Conservation (phyloP, 1,140 invertebrate species). For the Trinorchestia longiramus region DNA sequence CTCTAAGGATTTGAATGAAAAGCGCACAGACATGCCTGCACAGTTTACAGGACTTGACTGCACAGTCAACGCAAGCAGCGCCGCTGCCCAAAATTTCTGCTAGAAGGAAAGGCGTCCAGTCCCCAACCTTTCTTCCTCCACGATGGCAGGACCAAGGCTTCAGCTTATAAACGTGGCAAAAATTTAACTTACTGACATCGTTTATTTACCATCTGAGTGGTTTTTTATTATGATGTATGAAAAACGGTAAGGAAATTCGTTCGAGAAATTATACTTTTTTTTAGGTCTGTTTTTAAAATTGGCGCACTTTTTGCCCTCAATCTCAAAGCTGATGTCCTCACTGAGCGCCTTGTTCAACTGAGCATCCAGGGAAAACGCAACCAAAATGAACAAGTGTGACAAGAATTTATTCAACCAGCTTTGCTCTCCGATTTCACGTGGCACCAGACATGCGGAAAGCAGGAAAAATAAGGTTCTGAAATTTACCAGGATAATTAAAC, state of each 20-base stretch:
- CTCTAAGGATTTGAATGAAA: too few relatives aligned
- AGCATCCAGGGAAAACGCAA: neutral
- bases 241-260: neutral
- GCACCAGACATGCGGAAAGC: neutral
- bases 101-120: neutral
- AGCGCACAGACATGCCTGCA: neutral
- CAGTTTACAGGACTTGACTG: neutral
- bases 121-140: neutral
- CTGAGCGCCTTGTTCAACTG: neutral
- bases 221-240: neutral
- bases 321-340: neutral
- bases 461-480: neutral
- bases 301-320: neutral
- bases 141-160: too few relatives aligned
- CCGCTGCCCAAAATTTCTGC: neutral
- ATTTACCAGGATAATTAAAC: neutral
- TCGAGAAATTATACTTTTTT: neutral
- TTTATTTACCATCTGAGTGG: neutral
- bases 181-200: neutral
- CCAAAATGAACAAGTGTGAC: neutral
- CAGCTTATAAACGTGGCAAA: neutral
- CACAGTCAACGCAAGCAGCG: neutral
- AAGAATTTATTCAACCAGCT: neutral
- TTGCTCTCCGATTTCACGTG: neutral
- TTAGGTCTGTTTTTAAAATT: neutral